phyloP scores from a whole-genome alignment of 2,797 vertebrate species.

The Argyrosomus regius region DNA sequence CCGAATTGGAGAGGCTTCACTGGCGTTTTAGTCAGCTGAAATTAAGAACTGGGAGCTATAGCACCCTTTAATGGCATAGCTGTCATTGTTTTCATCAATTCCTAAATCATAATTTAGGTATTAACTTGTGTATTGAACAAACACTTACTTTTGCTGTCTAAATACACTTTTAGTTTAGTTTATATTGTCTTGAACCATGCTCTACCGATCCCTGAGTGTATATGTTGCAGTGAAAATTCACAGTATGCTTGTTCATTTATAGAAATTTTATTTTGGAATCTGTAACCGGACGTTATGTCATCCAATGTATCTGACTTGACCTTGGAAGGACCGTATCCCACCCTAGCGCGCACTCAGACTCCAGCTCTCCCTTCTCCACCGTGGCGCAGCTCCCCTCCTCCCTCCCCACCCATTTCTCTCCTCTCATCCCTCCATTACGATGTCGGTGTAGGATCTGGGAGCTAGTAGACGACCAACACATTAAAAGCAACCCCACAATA shows the following conservation, averaged over 20 bases:
- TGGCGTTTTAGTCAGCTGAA: neutral
- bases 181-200: neutral
- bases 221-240: neutral
- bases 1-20: neutral
- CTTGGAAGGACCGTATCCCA: constrained; percentile 68
- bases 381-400: constrained; percentile 72
- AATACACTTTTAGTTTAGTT: neutral
- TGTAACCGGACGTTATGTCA: neutral
- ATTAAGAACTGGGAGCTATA: neutral
- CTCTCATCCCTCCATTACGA: constrained; percentile 67
- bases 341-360: constrained; percentile 76
- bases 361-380: constrained; percentile 60
- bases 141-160: neutral
- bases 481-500: constrained; percentile 71
- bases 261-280: constrained; percentile 38
- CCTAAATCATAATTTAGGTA: neutral
- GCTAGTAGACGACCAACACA: constrained; percentile 66
- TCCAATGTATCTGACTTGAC: constrained; percentile 36
- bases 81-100: neutral
- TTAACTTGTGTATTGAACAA: neutral
- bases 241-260: rapidly evolving
- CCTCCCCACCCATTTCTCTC: constrained; percentile 62
- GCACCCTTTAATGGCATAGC: neutral
- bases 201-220: rapidly evolving
- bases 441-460: constrained; percentile 70